Evolutionary conservation across 2,797 vertebrate genomes (phyloP).

Genomic region (Miichthys miiuy): DNA sequence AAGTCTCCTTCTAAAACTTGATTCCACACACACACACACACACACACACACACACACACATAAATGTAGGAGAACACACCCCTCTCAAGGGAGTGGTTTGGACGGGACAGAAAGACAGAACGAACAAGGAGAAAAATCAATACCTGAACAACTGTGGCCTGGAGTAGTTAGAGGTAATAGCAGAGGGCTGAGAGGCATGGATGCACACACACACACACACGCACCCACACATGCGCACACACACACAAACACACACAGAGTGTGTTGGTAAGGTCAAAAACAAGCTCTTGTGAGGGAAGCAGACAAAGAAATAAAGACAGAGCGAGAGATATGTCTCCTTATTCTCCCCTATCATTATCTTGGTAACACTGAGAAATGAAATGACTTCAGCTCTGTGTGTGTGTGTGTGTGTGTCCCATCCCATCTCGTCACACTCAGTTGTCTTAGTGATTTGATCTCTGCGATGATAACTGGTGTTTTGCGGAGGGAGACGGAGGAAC

Average conservation of each 20-base stretch:
- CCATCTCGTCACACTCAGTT: not conserved
- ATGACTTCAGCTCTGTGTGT: not conserved
- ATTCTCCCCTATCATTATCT: conserved; percentile 31
- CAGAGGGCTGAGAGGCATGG: conserved; percentile 36
- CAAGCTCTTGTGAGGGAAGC: conserved; percentile 24
- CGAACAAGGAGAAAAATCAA: conserved; percentile 67
- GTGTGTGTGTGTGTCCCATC: not conserved
- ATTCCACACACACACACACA: no score
- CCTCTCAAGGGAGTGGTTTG: conserved; percentile 32
- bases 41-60: conserved; percentile 1
- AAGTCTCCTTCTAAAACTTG: no score
- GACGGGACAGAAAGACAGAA: conserved; percentile 50
- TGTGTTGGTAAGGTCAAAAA: conserved; percentile 49
- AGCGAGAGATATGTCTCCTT: conserved; percentile 9
- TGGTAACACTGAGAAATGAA: conserved; percentile 19
- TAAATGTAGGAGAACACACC: not conserved
- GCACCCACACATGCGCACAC: conserved; percentile 5
- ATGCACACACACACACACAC: conserved; percentile 9
- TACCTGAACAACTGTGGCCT: conserved; percentile 67
- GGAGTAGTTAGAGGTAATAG: conserved; percentile 69
- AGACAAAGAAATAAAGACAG: conserved; percentile 41
- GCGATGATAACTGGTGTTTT: conserved; percentile 32
- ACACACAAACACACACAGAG: conserved; percentile 18
- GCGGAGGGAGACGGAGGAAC: conserved; percentile 14
- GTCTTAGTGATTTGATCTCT: conserved; percentile 9